phyloP scores from a whole-genome alignment of 2,888 invertebrate genomes.

The Leptinotarsa peninsularis region DNA sequence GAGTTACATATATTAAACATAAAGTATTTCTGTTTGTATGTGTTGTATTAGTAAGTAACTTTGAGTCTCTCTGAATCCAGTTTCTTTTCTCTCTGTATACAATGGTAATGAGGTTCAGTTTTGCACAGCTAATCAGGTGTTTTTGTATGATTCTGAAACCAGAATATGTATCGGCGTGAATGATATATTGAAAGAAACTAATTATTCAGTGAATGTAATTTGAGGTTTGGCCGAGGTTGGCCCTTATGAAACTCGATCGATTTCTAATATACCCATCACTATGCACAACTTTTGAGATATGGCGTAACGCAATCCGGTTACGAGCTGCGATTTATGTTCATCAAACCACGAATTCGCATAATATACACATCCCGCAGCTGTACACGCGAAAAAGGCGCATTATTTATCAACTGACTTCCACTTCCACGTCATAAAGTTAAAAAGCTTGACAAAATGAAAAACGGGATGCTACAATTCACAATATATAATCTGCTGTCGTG shows the following conservation, averaged over 20 bases:
- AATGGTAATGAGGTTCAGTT: too few species aligned
- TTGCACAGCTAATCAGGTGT: too few species aligned
- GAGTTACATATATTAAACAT: too few species aligned
- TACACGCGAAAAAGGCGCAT: slow-evolving; percentile 16
- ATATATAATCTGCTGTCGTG: slow-evolving; percentile 31
- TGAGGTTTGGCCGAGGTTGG: too few species aligned
- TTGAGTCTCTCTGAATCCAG: too few species aligned
- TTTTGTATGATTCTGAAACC: too few species aligned
- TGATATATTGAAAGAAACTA: too few species aligned
- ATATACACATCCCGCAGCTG: slow-evolving; percentile 5
- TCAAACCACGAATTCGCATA: slow-evolving; percentile 17
- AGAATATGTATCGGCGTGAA: too few species aligned
- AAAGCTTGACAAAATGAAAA: slow-evolving; percentile 40
- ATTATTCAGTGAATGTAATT: too few species aligned
- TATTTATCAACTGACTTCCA: slow-evolving; percentile 30
- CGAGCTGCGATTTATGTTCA: slow-evolving; percentile 16
- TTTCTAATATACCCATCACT: not conserved
- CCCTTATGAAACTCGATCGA: not conserved
- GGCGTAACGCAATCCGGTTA: slow-evolving; percentile 1
- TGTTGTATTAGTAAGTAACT: too few species aligned
- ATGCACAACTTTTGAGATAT: not conserved
- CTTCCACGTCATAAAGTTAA: slow-evolving; percentile 35
- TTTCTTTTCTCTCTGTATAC: too few species aligned
- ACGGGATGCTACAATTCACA: slow-evolving; percentile 30
- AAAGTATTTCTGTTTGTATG: too few species aligned